These are phyloP conservation scores for Nebria brevicollis DNA, from an alignment of 2,888 invertebrate species.

Conservation along the genomic window DNA sequence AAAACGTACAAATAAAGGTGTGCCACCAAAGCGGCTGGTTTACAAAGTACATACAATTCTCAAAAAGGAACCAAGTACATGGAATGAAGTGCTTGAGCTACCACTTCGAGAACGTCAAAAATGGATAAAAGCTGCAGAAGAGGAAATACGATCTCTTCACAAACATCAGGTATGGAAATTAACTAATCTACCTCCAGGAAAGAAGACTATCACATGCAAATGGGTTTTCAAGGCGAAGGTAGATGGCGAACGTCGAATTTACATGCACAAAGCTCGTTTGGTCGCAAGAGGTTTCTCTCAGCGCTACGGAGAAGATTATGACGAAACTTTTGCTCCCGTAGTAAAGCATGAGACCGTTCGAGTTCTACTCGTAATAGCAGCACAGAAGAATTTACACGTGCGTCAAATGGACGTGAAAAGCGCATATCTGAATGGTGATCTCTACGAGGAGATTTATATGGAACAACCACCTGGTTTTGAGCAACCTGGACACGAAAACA, in stretches of 20 bases:
- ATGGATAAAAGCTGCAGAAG: not conserved
- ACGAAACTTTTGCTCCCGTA: conserved; percentile 52
- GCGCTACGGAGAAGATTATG: conserved; percentile 50
- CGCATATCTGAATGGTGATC: conserved; percentile 52
- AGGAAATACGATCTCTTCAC: not conserved
- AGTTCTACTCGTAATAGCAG: conserved; percentile 48
- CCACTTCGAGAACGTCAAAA: too few relatives aligned
- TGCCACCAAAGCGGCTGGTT: not conserved
- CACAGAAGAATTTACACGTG: conserved; percentile 12
- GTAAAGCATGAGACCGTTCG: conserved; percentile 49
- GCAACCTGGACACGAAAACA: not conserved
- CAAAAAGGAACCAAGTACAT: not conserved
- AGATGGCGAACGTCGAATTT: conserved; percentile 47
- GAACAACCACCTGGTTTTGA: conserved; percentile 34
- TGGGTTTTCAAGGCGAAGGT: conserved; percentile 51
- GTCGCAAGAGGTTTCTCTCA: conserved; percentile 53
- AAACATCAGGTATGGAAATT: conserved; percentile 12
- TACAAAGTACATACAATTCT: not conserved
- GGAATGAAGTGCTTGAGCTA: too few relatives aligned
- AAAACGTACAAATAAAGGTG: not conserved
- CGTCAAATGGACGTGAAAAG: conserved; percentile 36
- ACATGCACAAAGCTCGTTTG: conserved; percentile 45
- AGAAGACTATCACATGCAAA: conserved; percentile 46
- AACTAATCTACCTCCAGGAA: conserved; percentile 13
- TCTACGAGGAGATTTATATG: conserved; percentile 37